Evolutionary conservation across 2,888 invertebrate genomes (phyloP).

Genomic region (Nyleta sp.): DNA sequence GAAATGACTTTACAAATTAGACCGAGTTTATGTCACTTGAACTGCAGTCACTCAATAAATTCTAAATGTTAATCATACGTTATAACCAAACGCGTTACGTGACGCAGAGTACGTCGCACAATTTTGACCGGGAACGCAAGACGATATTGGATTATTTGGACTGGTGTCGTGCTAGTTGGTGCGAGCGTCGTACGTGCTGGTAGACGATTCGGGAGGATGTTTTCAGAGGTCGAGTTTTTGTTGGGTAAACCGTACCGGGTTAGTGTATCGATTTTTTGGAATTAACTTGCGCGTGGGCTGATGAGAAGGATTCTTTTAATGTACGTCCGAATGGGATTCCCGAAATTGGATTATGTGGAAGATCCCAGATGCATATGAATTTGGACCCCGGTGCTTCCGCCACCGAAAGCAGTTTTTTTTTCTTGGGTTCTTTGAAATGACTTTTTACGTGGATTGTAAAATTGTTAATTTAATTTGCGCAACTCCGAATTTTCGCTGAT

Average conservation of each 20-base stretch:
- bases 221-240: conserved; percentile 42
- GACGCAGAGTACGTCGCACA: conserved; percentile 28
- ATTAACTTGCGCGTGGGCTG: conserved; percentile 29
- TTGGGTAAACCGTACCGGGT: conserved; percentile 26
- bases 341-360: conserved; percentile 43
- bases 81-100: conserved; percentile 37
- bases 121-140: conserved; percentile 43
- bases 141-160: conserved; percentile 59
- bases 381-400: neutral
- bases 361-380: conserved; percentile 30
- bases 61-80: conserved; percentile 48
- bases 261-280: conserved; percentile 53
- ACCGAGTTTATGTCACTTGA: conserved; percentile 1
- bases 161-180: conserved; percentile 35
- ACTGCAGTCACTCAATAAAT: conserved; percentile 24
- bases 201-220: conserved; percentile 30
- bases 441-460: neutral
- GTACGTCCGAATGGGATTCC: conserved; percentile 25
- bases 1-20: no score
- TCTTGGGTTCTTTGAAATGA: neutral
- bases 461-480: conserved; percentile 1
- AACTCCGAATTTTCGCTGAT: no score
- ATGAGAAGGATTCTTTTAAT: conserved; percentile 48
- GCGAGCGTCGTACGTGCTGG: conserved; percentile 46
- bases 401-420: neutral